Conservation (phyloP, 2,888 invertebrate genomes). For the Rhagophthalmus giganteus region DNA sequence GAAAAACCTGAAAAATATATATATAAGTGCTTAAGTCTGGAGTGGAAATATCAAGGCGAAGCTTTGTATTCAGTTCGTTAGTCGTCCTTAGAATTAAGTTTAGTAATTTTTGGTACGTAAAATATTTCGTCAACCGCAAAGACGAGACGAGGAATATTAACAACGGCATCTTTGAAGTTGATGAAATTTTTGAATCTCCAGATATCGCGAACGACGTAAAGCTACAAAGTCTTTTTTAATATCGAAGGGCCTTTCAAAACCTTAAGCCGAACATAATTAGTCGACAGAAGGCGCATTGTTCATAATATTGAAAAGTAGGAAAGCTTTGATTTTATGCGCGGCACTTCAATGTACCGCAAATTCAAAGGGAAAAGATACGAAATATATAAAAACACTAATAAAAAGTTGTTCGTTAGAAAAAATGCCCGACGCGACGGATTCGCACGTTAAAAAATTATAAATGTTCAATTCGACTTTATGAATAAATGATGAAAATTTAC, state of each 20-base stretch:
- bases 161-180: slow-evolving; percentile 4
- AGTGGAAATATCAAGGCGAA: slow-evolving; percentile 10
- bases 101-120: slow-evolving; percentile 25
- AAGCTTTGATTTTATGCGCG: neutral
- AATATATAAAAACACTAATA: too few species aligned
- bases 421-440: too few species aligned
- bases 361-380: too few species aligned
- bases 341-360: too few species aligned
- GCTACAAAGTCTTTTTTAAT: slow-evolving; percentile 9
- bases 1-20: slow-evolving; percentile 8
- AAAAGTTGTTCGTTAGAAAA: too few species aligned
- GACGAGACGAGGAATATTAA: slow-evolving; percentile 6
- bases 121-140: slow-evolving; percentile 21
- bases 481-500: too few species aligned
- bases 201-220: neutral
- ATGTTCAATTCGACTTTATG: too few species aligned
- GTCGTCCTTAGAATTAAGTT: slow-evolving; percentile 22
- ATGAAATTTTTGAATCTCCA: neutral
- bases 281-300: neutral
- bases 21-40: slow-evolving; percentile 7
- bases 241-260: slow-evolving; percentile 1
- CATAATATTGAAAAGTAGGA: neutral
- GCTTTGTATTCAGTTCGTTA: slow-evolving; percentile 33
- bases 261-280: slow-evolving; percentile 6
- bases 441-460: too few species aligned